A percentile compares a stretch with the other conserved stretches of the same genome.
Conservation (phyloP, 1,140 invertebrate genomes). For the Trachymyrmex cornetzi region DNA sequence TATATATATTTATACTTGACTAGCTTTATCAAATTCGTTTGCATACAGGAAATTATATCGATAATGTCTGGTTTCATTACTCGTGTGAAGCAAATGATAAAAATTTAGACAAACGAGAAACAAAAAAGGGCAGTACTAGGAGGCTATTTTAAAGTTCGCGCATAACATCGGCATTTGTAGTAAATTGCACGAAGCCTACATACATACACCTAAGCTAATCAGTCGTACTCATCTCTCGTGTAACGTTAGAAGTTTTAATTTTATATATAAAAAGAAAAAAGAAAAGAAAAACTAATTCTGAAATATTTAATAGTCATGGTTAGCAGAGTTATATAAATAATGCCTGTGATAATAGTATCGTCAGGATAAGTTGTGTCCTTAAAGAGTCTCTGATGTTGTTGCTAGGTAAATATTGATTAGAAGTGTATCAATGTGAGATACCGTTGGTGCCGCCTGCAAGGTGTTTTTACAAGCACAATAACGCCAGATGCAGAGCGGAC, state of each 20-base stretch:
- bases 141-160: conserved; percentile 70
- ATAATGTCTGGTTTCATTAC: conserved; percentile 56
- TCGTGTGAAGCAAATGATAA: conserved; percentile 17
- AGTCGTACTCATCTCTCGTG: conserved; percentile 84
- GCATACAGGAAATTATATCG: conserved; percentile 71
- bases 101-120: conserved; percentile 42
- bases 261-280: conserved; percentile 81
- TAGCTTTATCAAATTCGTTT: conserved; percentile 79
- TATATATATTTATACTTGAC: conserved; percentile 79
- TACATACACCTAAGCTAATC: conserved; percentile 80
- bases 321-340: conserved; percentile 87
- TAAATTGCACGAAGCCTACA: conserved; percentile 79
- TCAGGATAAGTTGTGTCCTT: conserved; percentile 88
- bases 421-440: conserved; percentile 66
- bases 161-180: conserved; percentile 72
- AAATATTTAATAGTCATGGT: conserved; percentile 86
- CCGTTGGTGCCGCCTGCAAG: conserved; percentile 63
- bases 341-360: conserved; percentile 88
- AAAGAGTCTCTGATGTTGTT: conserved; percentile 87
- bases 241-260: conserved; percentile 86
- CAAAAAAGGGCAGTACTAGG: conserved; percentile 36
- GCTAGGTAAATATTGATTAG: conserved; percentile 84
- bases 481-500: conserved; percentile 61
- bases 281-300: conserved; percentile 82
- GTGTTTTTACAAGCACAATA: conserved; percentile 75